These are phyloP conservation scores for Lordiphosa collinella DNA, from an alignment of 1,140 invertebrate species.

Conservation along the genomic window DNA sequence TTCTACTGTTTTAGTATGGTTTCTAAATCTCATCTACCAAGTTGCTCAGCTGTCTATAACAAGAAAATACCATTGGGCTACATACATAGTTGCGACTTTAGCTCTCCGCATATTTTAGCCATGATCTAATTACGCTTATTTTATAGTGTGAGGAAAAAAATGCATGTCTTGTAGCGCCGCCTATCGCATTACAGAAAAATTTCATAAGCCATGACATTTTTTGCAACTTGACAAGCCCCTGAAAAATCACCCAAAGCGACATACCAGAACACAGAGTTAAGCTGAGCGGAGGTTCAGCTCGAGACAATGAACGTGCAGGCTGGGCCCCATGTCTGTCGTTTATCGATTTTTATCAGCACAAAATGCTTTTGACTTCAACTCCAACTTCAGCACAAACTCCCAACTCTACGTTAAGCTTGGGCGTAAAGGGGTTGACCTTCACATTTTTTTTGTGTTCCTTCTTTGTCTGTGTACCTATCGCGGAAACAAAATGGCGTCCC, in stretches of 20 bases:
- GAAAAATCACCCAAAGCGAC: constrained; percentile 27
- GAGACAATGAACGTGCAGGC: constrained; percentile 21
- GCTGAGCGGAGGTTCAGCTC: constrained; percentile 1
- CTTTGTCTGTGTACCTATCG: constrained; percentile 1
- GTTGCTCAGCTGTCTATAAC: not conserved
- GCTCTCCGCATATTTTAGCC: constrained; percentile 13
- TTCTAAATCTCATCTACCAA: no score
- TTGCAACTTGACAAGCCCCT: constrained; percentile 55
- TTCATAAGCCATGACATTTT: not conserved
- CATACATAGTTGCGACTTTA: not conserved
- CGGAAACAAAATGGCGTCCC: constrained; percentile 50
- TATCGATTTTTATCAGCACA: constrained; percentile 66
- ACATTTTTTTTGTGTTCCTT: constrained; percentile 18
- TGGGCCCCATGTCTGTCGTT: constrained; percentile 34
- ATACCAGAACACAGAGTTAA: constrained; percentile 19
- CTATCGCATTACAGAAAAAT: constrained; percentile 25
- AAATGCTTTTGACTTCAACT: constrained; percentile 55
- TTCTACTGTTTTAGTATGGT: no score
- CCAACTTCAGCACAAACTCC: constrained; percentile 35
- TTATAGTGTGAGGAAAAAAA: constrained; percentile 4
- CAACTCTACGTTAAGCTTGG: constrained; percentile 2
- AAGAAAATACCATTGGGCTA: not conserved
- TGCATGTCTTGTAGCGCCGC: constrained; percentile 18
- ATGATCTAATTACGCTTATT: constrained; percentile 49
- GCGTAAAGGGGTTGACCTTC: constrained; percentile 68